phyloP scores from a whole-genome alignment of 2,113 vertebrate genomes.

The Colinus virginianus region DNA sequence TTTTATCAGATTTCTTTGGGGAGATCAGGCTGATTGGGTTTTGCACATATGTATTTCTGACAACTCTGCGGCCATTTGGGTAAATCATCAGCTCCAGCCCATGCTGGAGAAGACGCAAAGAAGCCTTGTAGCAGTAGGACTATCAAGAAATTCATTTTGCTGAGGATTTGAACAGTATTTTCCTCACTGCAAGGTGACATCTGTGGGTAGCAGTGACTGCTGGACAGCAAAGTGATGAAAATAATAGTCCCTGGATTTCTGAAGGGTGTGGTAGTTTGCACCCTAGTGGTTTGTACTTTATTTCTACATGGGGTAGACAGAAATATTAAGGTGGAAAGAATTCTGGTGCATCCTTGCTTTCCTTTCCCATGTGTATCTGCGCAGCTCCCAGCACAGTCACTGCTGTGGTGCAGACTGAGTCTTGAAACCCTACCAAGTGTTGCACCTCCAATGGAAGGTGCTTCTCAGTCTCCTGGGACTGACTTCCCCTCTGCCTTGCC shows the following conservation, averaged over 20 bases:
- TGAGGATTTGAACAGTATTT: not conserved
- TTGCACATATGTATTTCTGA: conserved; percentile 59
- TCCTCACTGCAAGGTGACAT: not conserved
- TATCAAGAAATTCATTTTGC: not conserved
- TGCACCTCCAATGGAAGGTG: not conserved
- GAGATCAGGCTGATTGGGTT: conserved; percentile 73
- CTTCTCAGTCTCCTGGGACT: conserved; percentile 45
- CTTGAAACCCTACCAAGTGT: not conserved
- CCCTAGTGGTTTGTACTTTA: not conserved
- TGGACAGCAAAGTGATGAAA: not conserved
- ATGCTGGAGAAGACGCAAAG: not conserved
- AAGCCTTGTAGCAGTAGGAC: not conserved
- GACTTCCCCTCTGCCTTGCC: conserved; percentile 17
- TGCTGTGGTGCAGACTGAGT: fast-evolving
- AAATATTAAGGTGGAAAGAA: not conserved
- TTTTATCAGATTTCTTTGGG: conserved; percentile 63
- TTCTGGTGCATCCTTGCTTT: not conserved
- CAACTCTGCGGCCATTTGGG: conserved; percentile 13
- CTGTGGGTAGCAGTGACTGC: not conserved
- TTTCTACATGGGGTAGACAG: not conserved
- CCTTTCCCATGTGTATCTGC: not conserved
- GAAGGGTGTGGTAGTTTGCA: not conserved
- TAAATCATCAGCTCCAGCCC: not conserved
- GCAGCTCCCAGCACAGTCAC: not conserved
- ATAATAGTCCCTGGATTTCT: not conserved